Conservation (phyloP, 2,888 invertebrate genomes). For the Saturnia pavonia region DNA sequence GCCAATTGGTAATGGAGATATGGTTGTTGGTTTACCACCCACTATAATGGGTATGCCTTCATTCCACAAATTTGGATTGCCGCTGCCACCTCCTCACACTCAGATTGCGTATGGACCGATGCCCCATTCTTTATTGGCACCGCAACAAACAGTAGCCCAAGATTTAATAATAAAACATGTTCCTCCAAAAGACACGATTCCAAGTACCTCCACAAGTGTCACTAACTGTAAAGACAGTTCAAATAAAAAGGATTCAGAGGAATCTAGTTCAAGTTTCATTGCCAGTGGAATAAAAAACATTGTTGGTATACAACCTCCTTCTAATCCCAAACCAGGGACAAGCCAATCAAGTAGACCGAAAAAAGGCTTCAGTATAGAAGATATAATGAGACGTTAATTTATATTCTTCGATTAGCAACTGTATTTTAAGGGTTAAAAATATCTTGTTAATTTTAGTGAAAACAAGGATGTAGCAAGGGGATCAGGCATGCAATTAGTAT, state of each 20-base stretch:
- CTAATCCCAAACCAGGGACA: slow-evolving; percentile 76
- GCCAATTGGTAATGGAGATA: slow-evolving; percentile 55
- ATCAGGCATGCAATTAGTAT: too few relatives aligned
- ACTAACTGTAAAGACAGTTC: slow-evolving; percentile 60
- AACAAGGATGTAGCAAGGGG: too few relatives aligned
- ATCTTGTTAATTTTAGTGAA: slow-evolving; percentile 42
- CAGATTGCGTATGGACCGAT: slow-evolving; percentile 70
- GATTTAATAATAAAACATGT: slow-evolving; percentile 79
- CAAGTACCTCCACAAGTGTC: slow-evolving; percentile 66
- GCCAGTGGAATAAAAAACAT: slow-evolving; percentile 77
- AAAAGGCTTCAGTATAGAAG: slow-evolving; percentile 94
- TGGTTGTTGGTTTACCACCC: slow-evolving; percentile 67
- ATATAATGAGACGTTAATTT: slow-evolving; percentile 92
- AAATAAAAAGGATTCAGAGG: slow-evolving; percentile 55
- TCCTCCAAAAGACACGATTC: slow-evolving; percentile 70
- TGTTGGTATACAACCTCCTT: slow-evolving; percentile 74
- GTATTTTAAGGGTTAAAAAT: neutral
- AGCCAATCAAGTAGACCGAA: slow-evolving; percentile 85
- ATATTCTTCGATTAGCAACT: neutral
- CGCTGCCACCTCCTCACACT: slow-evolving; percentile 72
- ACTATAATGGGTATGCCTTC: slow-evolving; percentile 72
- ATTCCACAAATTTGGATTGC: slow-evolving; percentile 75
- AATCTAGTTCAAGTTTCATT: slow-evolving; percentile 63
- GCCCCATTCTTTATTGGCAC: slow-evolving; percentile 65
- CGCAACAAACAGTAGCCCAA: slow-evolving; percentile 78